Evolutionary conservation across 2,797 vertebrate genomes (phyloP).

Genomic region (Atherinosoma microstoma): DNA sequence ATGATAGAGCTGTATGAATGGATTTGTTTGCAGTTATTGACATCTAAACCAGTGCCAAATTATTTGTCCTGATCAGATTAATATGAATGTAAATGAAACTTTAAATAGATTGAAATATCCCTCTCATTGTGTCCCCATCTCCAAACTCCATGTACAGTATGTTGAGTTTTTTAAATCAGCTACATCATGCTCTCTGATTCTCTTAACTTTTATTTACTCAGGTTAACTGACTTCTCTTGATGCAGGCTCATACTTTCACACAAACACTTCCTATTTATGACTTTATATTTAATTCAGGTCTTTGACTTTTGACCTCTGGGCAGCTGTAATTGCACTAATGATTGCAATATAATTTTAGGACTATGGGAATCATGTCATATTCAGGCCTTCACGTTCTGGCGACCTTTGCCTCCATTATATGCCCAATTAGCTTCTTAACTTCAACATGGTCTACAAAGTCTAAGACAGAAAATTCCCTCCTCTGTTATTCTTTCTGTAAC

Average conservation of each 20-base stretch:
- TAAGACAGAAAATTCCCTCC: not conserved
- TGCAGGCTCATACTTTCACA: not conserved
- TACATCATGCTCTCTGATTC: slow-evolving; percentile 9
- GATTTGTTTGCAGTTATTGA: not conserved
- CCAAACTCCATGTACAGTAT: not conserved
- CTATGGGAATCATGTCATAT: not conserved
- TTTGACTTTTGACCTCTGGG: slow-evolving; percentile 11
- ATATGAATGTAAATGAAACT: not conserved
- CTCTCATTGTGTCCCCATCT: not conserved
- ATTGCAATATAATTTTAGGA: not conserved
- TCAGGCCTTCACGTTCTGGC: not conserved
- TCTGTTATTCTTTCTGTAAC: not conserved
- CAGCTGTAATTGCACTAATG: not conserved
- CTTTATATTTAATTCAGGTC: not conserved
- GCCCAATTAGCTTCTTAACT: too few species aligned
- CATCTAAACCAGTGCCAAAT: slow-evolving; percentile 1
- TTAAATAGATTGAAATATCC: not conserved
- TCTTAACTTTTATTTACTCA: not conserved
- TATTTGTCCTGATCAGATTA: slow-evolving; percentile 1
- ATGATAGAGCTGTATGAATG: not conserved
- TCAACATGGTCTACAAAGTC: not conserved
- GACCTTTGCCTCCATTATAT: not conserved
- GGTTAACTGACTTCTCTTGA: slow-evolving; percentile 4
- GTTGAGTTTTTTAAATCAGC: slow-evolving; percentile 18
- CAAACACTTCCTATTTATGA: not conserved